A percentile compares a stretch with the other conserved stretches of the same genome.
Conservation (phyloP, 2,113 vertebrate genomes). For the Gobius niger region DNA sequence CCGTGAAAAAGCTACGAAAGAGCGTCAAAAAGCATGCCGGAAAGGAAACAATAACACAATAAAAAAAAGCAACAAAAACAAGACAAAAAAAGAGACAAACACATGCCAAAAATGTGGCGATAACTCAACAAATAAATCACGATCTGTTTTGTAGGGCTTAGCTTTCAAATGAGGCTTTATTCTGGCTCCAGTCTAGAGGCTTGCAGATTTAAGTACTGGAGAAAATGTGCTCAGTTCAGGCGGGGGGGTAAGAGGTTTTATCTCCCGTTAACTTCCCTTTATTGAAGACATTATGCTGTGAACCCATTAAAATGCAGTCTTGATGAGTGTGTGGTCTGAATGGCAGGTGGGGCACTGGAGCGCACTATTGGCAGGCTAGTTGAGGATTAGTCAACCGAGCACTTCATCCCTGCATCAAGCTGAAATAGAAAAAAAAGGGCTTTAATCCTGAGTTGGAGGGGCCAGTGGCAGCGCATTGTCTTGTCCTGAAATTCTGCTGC, state of each 20-base stretch:
- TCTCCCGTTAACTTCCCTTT: background rate
- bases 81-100: too few species aligned
- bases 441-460: slow-evolving; percentile 53
- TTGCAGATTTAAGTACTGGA: too few species aligned
- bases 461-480: slow-evolving; percentile 26
- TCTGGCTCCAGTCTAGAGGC: too few species aligned
- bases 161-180: too few species aligned
- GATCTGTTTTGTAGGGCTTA: too few species aligned
- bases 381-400: slow-evolving; percentile 66
- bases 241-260: background rate
- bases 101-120: too few species aligned
- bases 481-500: slow-evolving; percentile 20
- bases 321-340: slow-evolving; percentile 24
- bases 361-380: slow-evolving; percentile 60
- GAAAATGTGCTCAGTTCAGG: too few species aligned
- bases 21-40: too few species aligned
- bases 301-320: background rate
- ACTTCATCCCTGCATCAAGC: slow-evolving; percentile 56
- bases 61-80: too few species aligned
- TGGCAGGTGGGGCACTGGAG: slow-evolving; percentile 61
- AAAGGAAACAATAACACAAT: too few species aligned
- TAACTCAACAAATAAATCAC: too few species aligned
- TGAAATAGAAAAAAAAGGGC: slow-evolving; percentile 60
- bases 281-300: background rate
- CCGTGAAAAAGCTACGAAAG: too few species aligned